phyloP scores from a whole-genome alignment of 2,113 vertebrate species.

The Morone chrysops region DNA sequence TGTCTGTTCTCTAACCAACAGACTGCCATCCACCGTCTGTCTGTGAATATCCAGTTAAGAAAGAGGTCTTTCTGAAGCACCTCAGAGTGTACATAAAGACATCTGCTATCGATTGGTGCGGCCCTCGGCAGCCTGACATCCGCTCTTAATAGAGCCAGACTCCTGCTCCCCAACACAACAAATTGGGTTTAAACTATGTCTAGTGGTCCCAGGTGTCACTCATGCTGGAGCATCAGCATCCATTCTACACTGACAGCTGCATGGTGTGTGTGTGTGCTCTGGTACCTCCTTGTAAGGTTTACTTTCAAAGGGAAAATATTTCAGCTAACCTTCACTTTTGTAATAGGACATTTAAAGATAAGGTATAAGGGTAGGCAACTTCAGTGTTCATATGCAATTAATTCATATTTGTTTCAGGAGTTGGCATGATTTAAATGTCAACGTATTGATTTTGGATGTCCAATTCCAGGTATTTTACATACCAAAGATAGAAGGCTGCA shows the following conservation, averaged over 20 bases:
- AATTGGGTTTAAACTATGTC: slow-evolving; percentile 61
- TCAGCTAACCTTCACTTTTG: background rate
- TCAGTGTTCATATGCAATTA: background rate
- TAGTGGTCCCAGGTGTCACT: slow-evolving; percentile 48
- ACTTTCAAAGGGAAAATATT: background rate
- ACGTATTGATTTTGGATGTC: background rate
- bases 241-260: slow-evolving; percentile 41
- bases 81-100: slow-evolving; percentile 33
- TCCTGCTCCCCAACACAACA: slow-evolving; percentile 56
- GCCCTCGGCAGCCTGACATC: slow-evolving; percentile 30
- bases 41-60: slow-evolving; percentile 28
- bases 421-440: background rate
- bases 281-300: background rate
- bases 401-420: background rate
- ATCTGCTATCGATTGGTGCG: slow-evolving; percentile 45
- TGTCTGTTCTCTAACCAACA: background rate
- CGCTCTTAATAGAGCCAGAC: slow-evolving; percentile 47
- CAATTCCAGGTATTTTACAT: background rate
- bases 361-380: background rate
- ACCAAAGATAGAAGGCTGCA: background rate
- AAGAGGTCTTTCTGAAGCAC: slow-evolving; percentile 42
- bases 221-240: slow-evolving; percentile 29
- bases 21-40: background rate
- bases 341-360: background rate
- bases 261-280: background rate